Evolutionary conservation across 2,113 vertebrate genomes (phyloP).

Genomic region (Bubalus kerabau): DNA sequence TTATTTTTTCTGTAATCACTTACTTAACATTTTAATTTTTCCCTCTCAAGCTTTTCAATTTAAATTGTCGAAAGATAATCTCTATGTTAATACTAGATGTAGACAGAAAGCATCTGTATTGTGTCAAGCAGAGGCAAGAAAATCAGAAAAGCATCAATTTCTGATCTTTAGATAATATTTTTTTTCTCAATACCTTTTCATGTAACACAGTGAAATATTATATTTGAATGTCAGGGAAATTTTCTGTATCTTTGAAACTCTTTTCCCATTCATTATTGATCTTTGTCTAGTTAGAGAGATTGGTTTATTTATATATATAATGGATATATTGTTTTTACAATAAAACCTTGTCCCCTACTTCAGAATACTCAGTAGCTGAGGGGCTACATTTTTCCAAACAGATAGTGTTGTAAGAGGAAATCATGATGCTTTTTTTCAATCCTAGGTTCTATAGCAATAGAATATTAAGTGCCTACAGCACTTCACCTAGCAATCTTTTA

Average conservation of each 20-base stretch:
- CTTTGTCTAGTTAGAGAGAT: neutral
- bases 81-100: neutral
- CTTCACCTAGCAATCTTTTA: neutral
- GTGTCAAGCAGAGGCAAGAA: neutral
- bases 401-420: neutral
- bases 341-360: neutral
- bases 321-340: constrained; percentile 4
- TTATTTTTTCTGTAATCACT: constrained; percentile 34
- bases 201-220: neutral
- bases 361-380: neutral
- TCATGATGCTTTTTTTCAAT: neutral
- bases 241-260: neutral
- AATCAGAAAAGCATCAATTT: neutral
- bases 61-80: constrained; percentile 8
- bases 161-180: neutral
- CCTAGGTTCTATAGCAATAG: neutral
- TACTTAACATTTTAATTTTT: constrained; percentile 46
- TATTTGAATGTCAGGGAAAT: neutral
- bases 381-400: neutral
- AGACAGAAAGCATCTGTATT: constrained; percentile 1
- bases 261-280: neutral
- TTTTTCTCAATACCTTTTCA: neutral
- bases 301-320: neutral
- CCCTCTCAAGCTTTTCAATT: neutral
- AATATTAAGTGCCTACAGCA: neutral